Base-by-base conservation (phyloP, 2,888 invertebrate species). In the Drosophila pegasa region DNA sequence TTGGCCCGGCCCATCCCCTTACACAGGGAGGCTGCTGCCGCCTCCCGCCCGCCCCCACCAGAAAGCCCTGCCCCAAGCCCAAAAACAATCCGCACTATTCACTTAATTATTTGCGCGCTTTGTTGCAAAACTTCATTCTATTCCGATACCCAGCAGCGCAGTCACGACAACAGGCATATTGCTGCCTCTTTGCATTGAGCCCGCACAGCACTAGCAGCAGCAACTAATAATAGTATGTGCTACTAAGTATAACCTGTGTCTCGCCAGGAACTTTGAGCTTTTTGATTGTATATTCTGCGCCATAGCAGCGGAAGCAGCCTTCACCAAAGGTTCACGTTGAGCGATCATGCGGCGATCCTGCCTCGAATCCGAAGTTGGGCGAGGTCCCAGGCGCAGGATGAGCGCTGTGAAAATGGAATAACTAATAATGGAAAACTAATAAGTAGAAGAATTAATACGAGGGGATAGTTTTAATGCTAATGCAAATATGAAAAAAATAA, bases 81-180 rank as follows among this genome's bases (percentile, higher is more conserved):
- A 37, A 54, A 48, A 40, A 50, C 55, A 55, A 50, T 48, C 38
- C 31, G 25, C 64, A 66, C 33, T 38, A 51, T 52, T 52, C 60
- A 43, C 37, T 54, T 66, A 66, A 58, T 61, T 66, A 65, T 57
- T 66, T 54, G 61, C 29, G 37, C 25, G 65, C 59, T 40, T 57
- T 71, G 60, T 65, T 73, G 12, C 18, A 78, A 75, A 72, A 81
- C 64, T 65, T 56, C 75, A 63, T 54, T 52, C 52, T 61, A 16
- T 47, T 12, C 9, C 33, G 25, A 47, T 71, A 55, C 71, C 71
- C 55, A 45, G 58, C 50, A 64, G 10, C 8, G n/a, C 8, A 12
- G n/a, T n/a, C 8, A 5, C 9, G 10, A n/a, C 10, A 59, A 1
- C 27, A 20, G 54, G 64, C 54, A 47, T 52, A 62, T 62, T 31